These are phyloP conservation scores for Gari tellinella DNA, from an alignment of 2,888 invertebrate genomes.

Conservation along the genomic window DNA sequence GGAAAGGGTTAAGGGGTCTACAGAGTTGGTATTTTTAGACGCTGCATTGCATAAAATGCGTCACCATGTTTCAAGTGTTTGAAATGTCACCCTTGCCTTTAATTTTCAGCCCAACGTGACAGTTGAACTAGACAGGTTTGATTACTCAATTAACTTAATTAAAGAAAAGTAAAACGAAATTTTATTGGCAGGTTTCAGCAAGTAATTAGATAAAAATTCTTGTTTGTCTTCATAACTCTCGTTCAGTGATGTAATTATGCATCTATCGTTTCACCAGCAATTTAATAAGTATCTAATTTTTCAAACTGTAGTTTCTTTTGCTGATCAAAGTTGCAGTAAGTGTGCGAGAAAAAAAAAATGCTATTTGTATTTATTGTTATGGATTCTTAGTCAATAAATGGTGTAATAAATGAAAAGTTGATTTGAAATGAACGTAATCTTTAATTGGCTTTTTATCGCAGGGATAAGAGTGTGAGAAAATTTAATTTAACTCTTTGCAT, in stretches of 20 bases:
- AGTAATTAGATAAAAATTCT: slow-evolving; percentile 44
- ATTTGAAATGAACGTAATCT: no score
- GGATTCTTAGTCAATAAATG: slow-evolving; percentile 20
- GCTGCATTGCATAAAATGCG: no score
- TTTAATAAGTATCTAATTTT: slow-evolving; percentile 53
- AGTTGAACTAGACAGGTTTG: neutral
- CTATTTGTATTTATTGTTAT: slow-evolving; percentile 44
- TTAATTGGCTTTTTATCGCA: no score
- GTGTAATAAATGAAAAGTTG: no score
- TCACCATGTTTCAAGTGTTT: no score
- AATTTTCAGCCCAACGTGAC: neutral
- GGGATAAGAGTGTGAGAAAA: no score
- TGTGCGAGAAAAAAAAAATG: neutral
- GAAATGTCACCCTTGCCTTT: no score
- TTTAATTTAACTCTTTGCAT: no score
- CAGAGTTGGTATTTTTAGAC: no score
- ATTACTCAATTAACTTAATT: slow-evolving; percentile 13
- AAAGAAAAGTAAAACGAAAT: slow-evolving; percentile 35
- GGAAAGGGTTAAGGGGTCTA: no score
- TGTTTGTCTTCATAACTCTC: slow-evolving; percentile 46
- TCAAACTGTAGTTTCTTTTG: slow-evolving; percentile 14
- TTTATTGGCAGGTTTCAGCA: slow-evolving; percentile 44
- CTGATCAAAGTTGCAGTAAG: no score
- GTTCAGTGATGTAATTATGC: slow-evolving; percentile 29
- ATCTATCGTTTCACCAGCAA: slow-evolving; percentile 49